Evolutionary conservation across 2,113 vertebrate species (phyloP).

Genomic region (Craseonycteris thonglongyai): DNA sequence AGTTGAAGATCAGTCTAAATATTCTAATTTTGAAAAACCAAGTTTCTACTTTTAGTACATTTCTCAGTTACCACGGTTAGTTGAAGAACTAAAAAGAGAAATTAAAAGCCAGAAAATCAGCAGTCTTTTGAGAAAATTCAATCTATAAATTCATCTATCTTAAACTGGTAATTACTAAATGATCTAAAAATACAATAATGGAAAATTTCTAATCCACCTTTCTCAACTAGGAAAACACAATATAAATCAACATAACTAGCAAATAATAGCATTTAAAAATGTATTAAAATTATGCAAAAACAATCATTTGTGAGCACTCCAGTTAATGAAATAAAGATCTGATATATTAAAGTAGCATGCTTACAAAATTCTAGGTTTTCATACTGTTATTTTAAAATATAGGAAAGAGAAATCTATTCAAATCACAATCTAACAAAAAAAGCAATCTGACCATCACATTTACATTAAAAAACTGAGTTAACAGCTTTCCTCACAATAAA

Average conservation of each 20-base stretch:
- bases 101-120: background rate
- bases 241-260: constrained; percentile 14
- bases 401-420: constrained; percentile 26
- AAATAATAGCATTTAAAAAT: constrained; percentile 12
- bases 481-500: background rate
- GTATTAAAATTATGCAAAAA: constrained; percentile 10
- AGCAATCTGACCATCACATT: background rate
- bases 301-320: background rate
- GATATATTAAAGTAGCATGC: background rate
- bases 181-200: constrained; percentile 22
- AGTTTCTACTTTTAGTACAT: background rate
- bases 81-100: background rate
- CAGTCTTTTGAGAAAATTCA: background rate
- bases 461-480: background rate
- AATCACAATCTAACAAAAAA: constrained; percentile 14
- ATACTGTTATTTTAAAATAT: background rate
- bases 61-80: constrained; percentile 1
- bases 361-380: constrained; percentile 17
- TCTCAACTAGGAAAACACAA: background rate
- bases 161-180: background rate
- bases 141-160: background rate
- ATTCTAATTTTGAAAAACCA: constrained; percentile 46
- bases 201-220: constrained; percentile 33
- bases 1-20: background rate
- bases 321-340: constrained; percentile 11